phyloP scores from a whole-genome alignment of 2,797 vertebrate genomes.

The Oreortyx pictus region DNA sequence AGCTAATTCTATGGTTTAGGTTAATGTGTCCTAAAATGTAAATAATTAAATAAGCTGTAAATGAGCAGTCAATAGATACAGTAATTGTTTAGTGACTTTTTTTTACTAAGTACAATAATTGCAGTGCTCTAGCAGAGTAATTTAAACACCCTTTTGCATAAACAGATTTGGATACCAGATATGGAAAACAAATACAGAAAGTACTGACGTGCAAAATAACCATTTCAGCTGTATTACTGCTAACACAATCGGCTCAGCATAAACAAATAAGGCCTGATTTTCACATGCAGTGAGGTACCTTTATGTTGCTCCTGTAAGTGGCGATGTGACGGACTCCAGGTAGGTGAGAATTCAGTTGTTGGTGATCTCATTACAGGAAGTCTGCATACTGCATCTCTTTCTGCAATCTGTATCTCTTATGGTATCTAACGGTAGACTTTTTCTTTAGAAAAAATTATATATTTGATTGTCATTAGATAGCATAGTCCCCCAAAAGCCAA shows the following conservation, averaged over 20 bases:
- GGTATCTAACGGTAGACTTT: conserved; percentile 50
- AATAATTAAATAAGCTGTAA: conserved; percentile 87
- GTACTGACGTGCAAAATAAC: conserved; percentile 35
- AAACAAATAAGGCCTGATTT: conserved; percentile 1
- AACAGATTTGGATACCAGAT: conserved; percentile 76
- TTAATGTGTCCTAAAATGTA: conserved; percentile 87
- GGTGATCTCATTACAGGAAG: conserved; percentile 52
- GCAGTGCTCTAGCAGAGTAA: conserved; percentile 82
- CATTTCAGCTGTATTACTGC: not conserved
- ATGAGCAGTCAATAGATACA: conserved; percentile 80
- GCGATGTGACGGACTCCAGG: not conserved
- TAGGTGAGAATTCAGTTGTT: conserved; percentile 7
- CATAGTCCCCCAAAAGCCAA: conserved; percentile 79
- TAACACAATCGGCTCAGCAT: conserved; percentile 36
- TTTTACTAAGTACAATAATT: conserved; percentile 78
- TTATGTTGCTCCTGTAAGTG: not conserved
- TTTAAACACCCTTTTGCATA: conserved; percentile 83
- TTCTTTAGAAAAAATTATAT: conserved; percentile 6
- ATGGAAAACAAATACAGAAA: conserved; percentile 15
- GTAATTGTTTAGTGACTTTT: conserved; percentile 78
- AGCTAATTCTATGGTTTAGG: conserved; percentile 84
- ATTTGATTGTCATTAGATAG: conserved; percentile 69
- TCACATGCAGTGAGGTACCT: not conserved
- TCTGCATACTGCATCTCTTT: conserved; percentile 52
- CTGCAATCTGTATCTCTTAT: conserved; percentile 64